Evolutionary conservation across 2,797 vertebrate species (phyloP), one percentile per base, ranked within the genome.

Genomic region (Gambelia wislizenii): DNA sequence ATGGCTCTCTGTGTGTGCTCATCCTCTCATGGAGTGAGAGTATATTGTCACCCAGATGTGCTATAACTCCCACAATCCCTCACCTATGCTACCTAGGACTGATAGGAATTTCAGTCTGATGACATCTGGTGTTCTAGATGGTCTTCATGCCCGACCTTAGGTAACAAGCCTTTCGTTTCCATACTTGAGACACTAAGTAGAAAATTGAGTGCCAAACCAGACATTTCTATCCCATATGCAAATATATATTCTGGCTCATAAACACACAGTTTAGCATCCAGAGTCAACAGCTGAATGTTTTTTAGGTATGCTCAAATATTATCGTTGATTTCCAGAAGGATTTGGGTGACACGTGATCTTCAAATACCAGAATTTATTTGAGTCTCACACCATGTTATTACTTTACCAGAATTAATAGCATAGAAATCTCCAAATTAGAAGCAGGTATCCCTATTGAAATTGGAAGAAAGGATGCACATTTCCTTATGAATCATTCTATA

Each of bases 341-440:
- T 44, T 36, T 72, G 33, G 80, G 52, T 36, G 75, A 79, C 42
- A 56, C 30, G 69, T 94, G 88, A 93, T 91, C 89, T 72, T 69
- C 42, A 89, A 87, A 74, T 84, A 79, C 83, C 69, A 93, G 89
- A 82, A 92, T 91, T 74, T 72, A 93, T 67, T 36, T 89, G 64
- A 75, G 91, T 91, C 87, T 90, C 80, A 86, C 59, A 85, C 90
- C 79, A 20, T 93, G 90, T 93, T 86, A 77, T 89, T 87, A 84
- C 74, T 94, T 92, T 84, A 89, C 88, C 84, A 95, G 94, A 94
- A 94, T 86, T 69, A 89, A 91, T 91, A 84, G 70, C 81, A 74
- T 88, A 64, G 91, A 94, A 91, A 94, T 87, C 79, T 95, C 90
- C 78, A 93, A 94, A 92, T 91, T 87, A 89, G 94, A 88, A 95